Conservation (phyloP, 2,888 invertebrate genomes). For the Lepeophtheirus nordmannii region DNA sequence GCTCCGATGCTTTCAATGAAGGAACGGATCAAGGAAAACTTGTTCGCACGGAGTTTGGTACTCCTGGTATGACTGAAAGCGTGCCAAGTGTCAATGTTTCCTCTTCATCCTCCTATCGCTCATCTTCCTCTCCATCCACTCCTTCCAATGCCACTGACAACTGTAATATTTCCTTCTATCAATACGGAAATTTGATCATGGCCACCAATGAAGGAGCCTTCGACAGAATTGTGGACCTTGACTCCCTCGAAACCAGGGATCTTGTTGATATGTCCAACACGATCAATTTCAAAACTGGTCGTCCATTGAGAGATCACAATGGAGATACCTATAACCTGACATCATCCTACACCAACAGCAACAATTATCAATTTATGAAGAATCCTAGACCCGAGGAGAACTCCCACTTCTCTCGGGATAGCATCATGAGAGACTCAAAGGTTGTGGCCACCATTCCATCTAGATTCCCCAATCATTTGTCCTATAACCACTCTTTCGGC, state of each 20-base stretch:
- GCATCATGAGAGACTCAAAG: background rate
- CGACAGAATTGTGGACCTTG: constrained; percentile 35
- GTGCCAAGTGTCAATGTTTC: too few species aligned
- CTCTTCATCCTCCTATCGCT: too few species aligned
- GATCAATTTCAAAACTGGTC: constrained; percentile 26
- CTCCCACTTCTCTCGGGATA: background rate
- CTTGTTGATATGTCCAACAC: constrained; percentile 30
- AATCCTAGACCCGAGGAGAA: constrained; percentile 28
- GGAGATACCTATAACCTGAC: constrained; percentile 38
- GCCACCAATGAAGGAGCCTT: constrained; percentile 35
- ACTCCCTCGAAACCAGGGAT: constrained; percentile 33
- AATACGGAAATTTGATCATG: constrained; percentile 34
- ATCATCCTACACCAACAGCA: constrained; percentile 32
- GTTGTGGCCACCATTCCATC: constrained; percentile 32
- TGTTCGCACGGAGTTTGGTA: too few species aligned
- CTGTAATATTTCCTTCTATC: constrained; percentile 33
- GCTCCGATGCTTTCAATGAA: background rate
- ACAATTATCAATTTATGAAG: constrained; percentile 32
- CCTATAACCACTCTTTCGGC: constrained; percentile 42
- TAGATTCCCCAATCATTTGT: constrained; percentile 32
- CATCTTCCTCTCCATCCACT: too few species aligned
- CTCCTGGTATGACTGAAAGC: too few species aligned
- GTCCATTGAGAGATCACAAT: constrained; percentile 33
- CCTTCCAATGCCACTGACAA: constrained; percentile 33
- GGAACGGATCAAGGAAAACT: background rate